These are phyloP conservation scores for Drosophila aldrichi DNA, from an alignment of 2,888 invertebrate species.

Conservation along the genomic window DNA sequence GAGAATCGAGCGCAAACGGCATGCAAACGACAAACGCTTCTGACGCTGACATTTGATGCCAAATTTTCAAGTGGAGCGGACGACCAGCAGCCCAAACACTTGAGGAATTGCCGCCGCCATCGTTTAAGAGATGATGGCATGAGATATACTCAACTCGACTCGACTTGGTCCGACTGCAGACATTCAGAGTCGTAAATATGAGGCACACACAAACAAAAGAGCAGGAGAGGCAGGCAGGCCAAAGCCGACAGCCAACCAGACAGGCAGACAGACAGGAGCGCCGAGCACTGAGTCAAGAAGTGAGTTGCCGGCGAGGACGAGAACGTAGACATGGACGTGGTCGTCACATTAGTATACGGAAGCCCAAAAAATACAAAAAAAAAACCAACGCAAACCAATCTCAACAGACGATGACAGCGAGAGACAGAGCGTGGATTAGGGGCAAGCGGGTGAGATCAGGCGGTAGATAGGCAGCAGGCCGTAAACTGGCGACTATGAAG, in stretches of 20 bases:
- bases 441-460: conserved; percentile 49
- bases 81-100: conserved; percentile 71
- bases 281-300: conserved; percentile 43
- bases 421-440: conserved; percentile 23
- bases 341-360: conserved; percentile 77
- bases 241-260: conserved; percentile 12
- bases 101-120: conserved; percentile 80
- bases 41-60: conserved; percentile 81
- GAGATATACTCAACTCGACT: conserved; percentile 67
- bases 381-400: conserved; percentile 48
- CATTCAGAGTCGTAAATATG: conserved; percentile 74
- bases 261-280: conserved; percentile 33
- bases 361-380: conserved; percentile 50
- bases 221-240: conserved; percentile 19
- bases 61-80: conserved; percentile 78
- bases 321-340: conserved; percentile 39
- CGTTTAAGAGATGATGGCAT: conserved; percentile 79
- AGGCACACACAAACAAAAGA: conserved; percentile 73
- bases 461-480: conserved; percentile 61
- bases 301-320: conserved; percentile 34
- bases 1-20: conserved; percentile 74
- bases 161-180: conserved; percentile 30
- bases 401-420: conserved; percentile 75
- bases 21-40: conserved; percentile 74
- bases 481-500: conserved; percentile 79